phyloP scores from a whole-genome alignment of 1,140 invertebrate species.

The Meteorus sp. region DNA sequence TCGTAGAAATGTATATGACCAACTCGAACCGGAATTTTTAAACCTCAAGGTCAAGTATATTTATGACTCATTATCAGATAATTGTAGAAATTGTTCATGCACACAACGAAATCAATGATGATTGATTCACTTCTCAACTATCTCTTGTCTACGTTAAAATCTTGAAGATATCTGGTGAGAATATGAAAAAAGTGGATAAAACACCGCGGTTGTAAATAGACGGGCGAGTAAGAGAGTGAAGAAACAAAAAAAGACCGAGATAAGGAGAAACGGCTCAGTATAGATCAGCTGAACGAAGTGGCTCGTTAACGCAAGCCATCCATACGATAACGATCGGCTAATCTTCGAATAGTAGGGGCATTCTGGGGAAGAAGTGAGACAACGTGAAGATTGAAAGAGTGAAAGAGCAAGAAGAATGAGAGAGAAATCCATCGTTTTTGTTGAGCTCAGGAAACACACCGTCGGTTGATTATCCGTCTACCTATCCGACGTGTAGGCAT shows the following conservation, averaged over 20 bases:
- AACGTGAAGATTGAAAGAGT: background rate
- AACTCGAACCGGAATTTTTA: too few species aligned
- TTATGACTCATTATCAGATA: too few species aligned
- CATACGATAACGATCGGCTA: conserved; percentile 43
- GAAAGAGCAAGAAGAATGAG: background rate
- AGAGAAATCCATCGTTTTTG: conserved; percentile 33
- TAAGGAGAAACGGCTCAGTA: conserved; percentile 32
- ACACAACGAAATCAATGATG: too few species aligned
- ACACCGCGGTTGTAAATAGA: background rate
- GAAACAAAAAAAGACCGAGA: conserved; percentile 28
- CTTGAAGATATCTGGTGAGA: too few species aligned
- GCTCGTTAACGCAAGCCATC: conserved; percentile 45
- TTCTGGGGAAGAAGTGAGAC: background rate
- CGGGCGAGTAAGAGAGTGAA: conserved; percentile 5
- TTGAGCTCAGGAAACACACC: conserved; percentile 25
- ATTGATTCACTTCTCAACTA: too few species aligned
- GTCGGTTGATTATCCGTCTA: conserved; percentile 33
- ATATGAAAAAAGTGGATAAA: too few species aligned
- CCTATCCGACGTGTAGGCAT: conserved; percentile 22
- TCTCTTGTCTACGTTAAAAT: too few species aligned
- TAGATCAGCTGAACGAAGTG: conserved; percentile 29
- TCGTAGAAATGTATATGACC: too few species aligned
- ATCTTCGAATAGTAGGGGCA: conserved; percentile 35
- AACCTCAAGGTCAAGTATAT: too few species aligned
- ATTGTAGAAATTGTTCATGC: too few species aligned